Evolutionary conservation across 1,140 invertebrate species (phyloP).

Genomic region (Megalopta genalis): DNA sequence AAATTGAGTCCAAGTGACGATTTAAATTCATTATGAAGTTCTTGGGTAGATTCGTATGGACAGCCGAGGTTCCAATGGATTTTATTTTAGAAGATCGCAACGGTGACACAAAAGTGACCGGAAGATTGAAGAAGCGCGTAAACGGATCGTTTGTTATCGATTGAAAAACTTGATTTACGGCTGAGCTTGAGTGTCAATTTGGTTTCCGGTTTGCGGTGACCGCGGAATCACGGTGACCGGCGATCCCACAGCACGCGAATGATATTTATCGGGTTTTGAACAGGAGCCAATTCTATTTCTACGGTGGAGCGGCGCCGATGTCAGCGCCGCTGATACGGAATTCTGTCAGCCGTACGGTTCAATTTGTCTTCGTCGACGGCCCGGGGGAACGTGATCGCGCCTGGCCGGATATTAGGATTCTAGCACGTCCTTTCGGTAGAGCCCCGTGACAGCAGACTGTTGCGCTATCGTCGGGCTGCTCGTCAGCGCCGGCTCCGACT

Average conservation of each 20-base stretch:
- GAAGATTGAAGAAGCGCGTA: no score
- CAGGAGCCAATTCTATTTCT: conserved; percentile 12
- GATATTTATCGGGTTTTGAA: background rate
- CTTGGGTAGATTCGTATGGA: no score
- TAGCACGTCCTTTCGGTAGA: conserved; percentile 11
- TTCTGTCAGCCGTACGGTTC: conserved; percentile 36
- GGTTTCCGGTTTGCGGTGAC: no score
- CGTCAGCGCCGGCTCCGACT: background rate
- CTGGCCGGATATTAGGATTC: conserved; percentile 32
- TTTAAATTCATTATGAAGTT: no score
- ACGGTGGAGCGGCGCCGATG: background rate
- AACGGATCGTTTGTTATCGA: no score
- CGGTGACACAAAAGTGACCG: no score
- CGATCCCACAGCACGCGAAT: background rate
- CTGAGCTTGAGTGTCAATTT: no score
- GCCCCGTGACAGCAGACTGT: background rate
- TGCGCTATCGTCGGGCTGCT: background rate
- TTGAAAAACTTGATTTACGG: no score
- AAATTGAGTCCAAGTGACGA: no score
- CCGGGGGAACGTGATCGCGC: background rate
- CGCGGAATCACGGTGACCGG: background rate
- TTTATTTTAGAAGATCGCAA: no score
- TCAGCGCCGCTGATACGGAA: conserved; percentile 27
- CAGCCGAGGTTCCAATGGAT: no score
- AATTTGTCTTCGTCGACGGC: conserved; percentile 44